Evolutionary conservation across 92 coral and sea anemone genomes (phyloP), one percentile per base, ranked within the genome.

Genomic region (Montipora capitata): DNA sequence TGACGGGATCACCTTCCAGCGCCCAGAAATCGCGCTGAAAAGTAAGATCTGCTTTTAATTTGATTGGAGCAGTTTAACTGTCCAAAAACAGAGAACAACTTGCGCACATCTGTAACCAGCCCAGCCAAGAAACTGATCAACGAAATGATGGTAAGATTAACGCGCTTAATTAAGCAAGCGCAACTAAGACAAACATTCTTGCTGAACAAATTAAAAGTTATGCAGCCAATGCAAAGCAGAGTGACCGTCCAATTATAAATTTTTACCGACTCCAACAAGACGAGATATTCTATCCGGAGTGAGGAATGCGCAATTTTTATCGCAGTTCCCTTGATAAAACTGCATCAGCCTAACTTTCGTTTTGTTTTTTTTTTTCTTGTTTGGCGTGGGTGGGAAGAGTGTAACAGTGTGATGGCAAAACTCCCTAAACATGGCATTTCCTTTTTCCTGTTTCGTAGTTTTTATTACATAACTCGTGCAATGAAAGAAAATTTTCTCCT

Each of bases 121-220:
- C 15, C 14, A 14, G 7, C 20, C 12, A 12, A 65, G 14, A 18
- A 16, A 65, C 52, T 44, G 54, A 43, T 13, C 62, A 11, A 17
- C 61, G 48, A 56, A 42, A 83, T 83, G 87, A 83, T 83, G 87
- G 87, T 83, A 72, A 73, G 87, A 72, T 72, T 76, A 57, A 40
- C 79, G 87, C 79, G 71, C 87, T 69, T 27, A 27, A 27, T 27
- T 27, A 27, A 71, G 59, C 72, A 16, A 20, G 59, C 79, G 41
- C n/a, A 81, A 68, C 57, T 71, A 58, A 61, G 8, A 39, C 20
- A 72, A 40, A 52, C 58, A 56, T 14, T 73, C 61, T 52, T 4
- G 76, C 85, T 48, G 52, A 48, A 48, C 52, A 48, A 48, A 27
- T 27, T 27, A 27, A 27, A 27, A 10, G 52, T 10, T 48, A 5